Conservation (phyloP, 2,113 vertebrate species). For the Ptilorrhoa leucosticta region DNA sequence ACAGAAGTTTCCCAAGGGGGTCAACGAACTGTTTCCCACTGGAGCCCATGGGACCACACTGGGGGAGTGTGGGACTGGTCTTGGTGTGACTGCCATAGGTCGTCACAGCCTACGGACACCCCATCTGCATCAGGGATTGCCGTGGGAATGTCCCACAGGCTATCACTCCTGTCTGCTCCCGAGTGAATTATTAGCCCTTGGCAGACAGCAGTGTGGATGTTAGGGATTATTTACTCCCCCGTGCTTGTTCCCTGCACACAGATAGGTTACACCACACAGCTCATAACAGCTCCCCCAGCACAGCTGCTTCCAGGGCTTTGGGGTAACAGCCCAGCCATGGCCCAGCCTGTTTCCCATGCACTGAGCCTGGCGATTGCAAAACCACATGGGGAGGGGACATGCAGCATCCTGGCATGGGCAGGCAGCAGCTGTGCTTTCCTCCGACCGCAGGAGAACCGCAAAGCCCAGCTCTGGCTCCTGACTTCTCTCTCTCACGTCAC, state of each 20-base stretch:
- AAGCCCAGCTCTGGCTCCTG: not conserved
- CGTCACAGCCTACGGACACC: not conserved
- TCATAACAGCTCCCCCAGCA: fast-evolving
- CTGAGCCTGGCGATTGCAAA: constrained; percentile 17
- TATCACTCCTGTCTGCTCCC: not conserved
- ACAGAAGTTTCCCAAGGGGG: not conserved
- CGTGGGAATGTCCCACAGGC: not conserved
- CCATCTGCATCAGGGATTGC: not conserved
- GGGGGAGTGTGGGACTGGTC: not conserved
- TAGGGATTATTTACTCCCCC: not conserved
- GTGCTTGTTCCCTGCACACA: not conserved
- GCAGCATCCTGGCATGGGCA: not conserved
- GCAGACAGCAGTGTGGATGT: not conserved
- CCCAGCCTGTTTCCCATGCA: not conserved
- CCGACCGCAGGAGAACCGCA: fast-evolving
- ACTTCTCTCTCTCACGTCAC: not conserved
- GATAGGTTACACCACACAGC: not conserved
- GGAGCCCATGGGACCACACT: not conserved
- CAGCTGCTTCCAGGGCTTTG: not conserved
- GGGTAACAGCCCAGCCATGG: not conserved
- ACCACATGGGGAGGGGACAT: not conserved
- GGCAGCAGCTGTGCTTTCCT: constrained; percentile 39
- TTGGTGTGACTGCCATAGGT: not conserved
- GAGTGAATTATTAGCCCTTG: not conserved
- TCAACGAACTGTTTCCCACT: not conserved